Percentiles rank a stretch among this genome's conserved stretches.
These are phyloP conservation scores for Arenaria interpres DNA, from an alignment of 2,113 vertebrate species.

Conservation along the genomic window DNA sequence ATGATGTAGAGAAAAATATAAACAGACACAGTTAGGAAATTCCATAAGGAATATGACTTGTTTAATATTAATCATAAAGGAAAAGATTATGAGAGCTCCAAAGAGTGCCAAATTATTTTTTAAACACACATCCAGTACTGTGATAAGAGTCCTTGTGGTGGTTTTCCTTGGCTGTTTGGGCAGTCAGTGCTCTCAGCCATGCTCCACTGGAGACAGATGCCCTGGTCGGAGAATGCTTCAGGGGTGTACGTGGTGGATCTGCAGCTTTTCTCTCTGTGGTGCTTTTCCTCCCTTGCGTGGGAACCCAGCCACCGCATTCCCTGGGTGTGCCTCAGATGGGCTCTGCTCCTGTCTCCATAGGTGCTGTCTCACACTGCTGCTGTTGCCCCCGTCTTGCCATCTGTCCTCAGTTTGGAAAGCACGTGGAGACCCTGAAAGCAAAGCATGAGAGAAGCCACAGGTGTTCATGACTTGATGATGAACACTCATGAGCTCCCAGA, in stretches of 20 bases:
- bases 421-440: background rate
- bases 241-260: background rate
- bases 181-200: background rate
- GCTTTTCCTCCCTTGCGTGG: background rate
- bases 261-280: background rate
- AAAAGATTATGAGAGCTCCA: conserved; percentile 35
- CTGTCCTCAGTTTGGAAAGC: background rate
- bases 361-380: background rate
- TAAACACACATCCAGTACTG: background rate
- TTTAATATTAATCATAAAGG: conserved; percentile 68
- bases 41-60: conserved; percentile 54
- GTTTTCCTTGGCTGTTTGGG: background rate
- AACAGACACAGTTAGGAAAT: conserved; percentile 58
- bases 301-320: background rate
- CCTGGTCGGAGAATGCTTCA: background rate
- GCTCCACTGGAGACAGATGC: background rate
- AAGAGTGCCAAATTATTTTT: conserved; percentile 13
- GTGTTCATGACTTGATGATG: background rate
- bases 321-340: background rate
- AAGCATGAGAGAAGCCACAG: background rate
- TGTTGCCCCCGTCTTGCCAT: background rate
- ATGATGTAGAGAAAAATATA: conserved; percentile 54
- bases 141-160: background rate
- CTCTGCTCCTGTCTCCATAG: accelerated
- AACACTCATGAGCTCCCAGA: background rate